Evolutionary conservation across 2,797 vertebrate species (phyloP).

Genomic region (Moxostoma hubbsi): DNA sequence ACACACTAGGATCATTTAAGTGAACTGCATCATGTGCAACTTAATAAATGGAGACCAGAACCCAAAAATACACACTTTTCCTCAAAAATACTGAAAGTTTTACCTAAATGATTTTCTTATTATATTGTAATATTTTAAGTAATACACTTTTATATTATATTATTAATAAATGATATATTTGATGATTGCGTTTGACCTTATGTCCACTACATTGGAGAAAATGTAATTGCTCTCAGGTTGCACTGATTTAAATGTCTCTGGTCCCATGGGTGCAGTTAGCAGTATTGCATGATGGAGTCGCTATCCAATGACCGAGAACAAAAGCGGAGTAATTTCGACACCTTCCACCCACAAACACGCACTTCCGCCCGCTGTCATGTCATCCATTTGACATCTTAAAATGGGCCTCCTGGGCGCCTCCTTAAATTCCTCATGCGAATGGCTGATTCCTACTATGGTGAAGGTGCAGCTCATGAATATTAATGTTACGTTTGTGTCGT

Average conservation of each 20-base stretch:
- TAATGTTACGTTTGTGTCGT: not conserved
- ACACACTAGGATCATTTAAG: too few relatives aligned
- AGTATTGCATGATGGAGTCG: slow-evolving; percentile 1
- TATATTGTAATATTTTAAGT: too few relatives aligned
- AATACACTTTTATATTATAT: too few relatives aligned
- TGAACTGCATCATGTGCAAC: too few relatives aligned
- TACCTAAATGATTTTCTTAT: too few relatives aligned
- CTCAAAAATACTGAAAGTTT: too few relatives aligned
- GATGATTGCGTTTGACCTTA: too few relatives aligned
- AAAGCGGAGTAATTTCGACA: slow-evolving; percentile 25
- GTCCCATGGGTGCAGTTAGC: slow-evolving; percentile 19
- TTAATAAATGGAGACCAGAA: too few relatives aligned
- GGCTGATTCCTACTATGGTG: slow-evolving; percentile 20
- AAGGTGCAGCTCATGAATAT: slow-evolving; percentile 9
- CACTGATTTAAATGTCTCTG: not conserved
- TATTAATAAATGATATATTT: not conserved
- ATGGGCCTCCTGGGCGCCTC: slow-evolving; percentile 59
- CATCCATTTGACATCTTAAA: slow-evolving; percentile 63
- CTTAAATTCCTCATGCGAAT: slow-evolving; percentile 18
- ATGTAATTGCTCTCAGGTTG: not conserved
- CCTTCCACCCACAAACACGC: slow-evolving; percentile 48
- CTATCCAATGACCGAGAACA: not conserved
- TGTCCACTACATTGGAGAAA: not conserved
- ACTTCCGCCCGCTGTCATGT: slow-evolving; percentile 61
- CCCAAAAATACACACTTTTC: too few relatives aligned